Percentiles rank a stretch among this genome's conserved stretches.
phyloP scores from a whole-genome alignment of 2,888 invertebrate genomes.

The Chironomus riparius region DNA sequence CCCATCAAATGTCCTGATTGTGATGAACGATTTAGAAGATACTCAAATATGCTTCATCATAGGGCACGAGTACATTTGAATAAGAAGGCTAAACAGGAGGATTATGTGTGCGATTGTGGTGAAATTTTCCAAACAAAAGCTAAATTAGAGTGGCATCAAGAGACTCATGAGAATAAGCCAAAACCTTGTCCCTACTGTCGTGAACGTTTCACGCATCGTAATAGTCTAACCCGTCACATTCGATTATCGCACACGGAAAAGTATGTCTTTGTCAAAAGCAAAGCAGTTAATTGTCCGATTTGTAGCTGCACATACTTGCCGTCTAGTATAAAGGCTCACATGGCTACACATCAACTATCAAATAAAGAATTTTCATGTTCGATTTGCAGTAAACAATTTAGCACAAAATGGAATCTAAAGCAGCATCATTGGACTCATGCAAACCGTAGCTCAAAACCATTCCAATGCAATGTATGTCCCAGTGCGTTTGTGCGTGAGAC shows the following conservation, averaged over 20 bases:
- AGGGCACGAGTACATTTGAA: constrained; percentile 68
- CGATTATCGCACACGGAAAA: constrained; percentile 68
- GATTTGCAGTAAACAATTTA: constrained; percentile 76
- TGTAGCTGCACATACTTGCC: constrained; percentile 70
- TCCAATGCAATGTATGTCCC: constrained; percentile 73
- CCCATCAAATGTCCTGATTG: constrained; percentile 75
- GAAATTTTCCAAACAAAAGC: constrained; percentile 74
- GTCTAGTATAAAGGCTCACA: constrained; percentile 68
- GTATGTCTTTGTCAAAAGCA: constrained; percentile 54
- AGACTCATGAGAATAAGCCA: constrained; percentile 72
- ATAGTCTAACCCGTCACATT: constrained; percentile 76
- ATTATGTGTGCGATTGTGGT: constrained; percentile 70
- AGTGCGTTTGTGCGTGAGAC: constrained; percentile 74
- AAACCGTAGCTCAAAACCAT: constrained; percentile 72
- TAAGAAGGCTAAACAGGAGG: constrained; percentile 59
- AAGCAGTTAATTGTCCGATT: constrained; percentile 62
- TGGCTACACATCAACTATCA: constrained; percentile 65
- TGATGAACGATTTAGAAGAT: constrained; percentile 68
- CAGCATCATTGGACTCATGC: constrained; percentile 85
- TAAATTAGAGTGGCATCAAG: constrained; percentile 77
- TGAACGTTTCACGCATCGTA: constrained; percentile 76
- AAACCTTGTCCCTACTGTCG: constrained; percentile 77
- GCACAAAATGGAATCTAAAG: constrained; percentile 84
- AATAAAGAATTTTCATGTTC: constrained; percentile 68
- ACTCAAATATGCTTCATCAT: constrained; percentile 79